phyloP scores from a whole-genome alignment of 2,888 invertebrate species.

The Limnephilus rhombicus region DNA sequence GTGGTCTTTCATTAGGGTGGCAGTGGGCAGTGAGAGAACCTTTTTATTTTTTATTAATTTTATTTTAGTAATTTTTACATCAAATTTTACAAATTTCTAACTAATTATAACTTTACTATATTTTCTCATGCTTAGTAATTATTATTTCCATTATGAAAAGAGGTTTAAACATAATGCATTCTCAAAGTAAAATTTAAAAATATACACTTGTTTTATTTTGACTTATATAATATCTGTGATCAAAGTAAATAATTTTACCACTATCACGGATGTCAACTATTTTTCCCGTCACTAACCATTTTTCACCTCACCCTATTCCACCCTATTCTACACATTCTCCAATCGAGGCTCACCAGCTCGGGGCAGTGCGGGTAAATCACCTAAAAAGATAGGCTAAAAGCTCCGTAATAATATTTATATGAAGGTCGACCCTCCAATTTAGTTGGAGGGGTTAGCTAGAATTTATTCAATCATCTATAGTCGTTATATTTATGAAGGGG shows the following conservation, averaged over 20 bases:
- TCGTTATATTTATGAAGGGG: not conserved
- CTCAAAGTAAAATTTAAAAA: too few species aligned
- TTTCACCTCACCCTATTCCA: not conserved
- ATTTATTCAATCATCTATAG: not conserved
- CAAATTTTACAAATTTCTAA: too few species aligned
- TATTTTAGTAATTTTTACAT: too few species aligned
- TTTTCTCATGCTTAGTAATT: too few species aligned
- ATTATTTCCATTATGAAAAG: too few species aligned
- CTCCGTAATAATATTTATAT: not conserved
- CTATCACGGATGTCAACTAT: not conserved
- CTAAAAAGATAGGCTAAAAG: not conserved
- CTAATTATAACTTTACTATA: too few species aligned
- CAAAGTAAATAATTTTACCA: not conserved
- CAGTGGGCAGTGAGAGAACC: too few species aligned
- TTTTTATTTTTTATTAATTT: too few species aligned
- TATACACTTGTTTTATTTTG: too few species aligned
- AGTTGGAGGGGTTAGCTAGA: not conserved
- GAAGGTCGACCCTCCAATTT: slow-evolving; percentile 1
- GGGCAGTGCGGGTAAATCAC: not conserved
- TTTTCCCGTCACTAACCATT: not conserved
- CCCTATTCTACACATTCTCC: not conserved
- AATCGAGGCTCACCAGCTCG: not conserved
- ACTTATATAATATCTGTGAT: too few species aligned
- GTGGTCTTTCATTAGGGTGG: too few species aligned
- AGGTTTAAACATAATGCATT: too few species aligned